Percentiles rank a stretch among this genome's conserved stretches.
phyloP scores from a whole-genome alignment of 2,113 vertebrate genomes.

The Psilopogon haemacephalus region DNA sequence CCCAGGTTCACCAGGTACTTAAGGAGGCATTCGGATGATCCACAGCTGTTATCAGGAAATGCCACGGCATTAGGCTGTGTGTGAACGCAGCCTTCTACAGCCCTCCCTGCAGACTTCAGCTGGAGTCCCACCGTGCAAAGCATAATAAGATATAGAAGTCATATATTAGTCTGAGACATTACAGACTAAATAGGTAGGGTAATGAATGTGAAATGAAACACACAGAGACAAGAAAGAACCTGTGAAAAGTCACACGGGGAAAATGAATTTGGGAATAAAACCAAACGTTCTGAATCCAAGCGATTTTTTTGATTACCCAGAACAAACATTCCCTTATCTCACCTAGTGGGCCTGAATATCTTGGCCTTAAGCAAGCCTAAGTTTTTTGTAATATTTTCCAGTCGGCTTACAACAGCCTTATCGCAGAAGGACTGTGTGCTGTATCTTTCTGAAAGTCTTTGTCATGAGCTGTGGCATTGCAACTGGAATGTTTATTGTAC shows the following conservation, averaged over 20 bases:
- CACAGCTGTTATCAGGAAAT: neutral
- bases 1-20: accelerated
- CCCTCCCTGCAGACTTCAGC: neutral
- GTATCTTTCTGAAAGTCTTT: neutral
- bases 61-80: neutral
- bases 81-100: neutral
- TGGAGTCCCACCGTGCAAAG: neutral
- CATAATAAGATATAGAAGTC: neutral
- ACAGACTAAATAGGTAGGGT: neutral
- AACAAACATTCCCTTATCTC: neutral
- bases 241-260: neutral
- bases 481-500: neutral
- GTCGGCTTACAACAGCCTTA: neutral
- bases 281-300: neutral
- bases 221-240: neutral
- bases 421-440: accelerated
- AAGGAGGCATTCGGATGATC: neutral
- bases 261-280: neutral
- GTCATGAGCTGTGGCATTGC: neutral
- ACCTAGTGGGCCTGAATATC: neutral
- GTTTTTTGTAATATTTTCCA: neutral
- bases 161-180: neutral
- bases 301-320: neutral
- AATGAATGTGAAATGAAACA: neutral
- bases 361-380: neutral